These are phyloP conservation scores for Brienomyrus longianalis DNA, from an alignment of 2,113 vertebrate genomes.

Conservation along the genomic window DNA sequence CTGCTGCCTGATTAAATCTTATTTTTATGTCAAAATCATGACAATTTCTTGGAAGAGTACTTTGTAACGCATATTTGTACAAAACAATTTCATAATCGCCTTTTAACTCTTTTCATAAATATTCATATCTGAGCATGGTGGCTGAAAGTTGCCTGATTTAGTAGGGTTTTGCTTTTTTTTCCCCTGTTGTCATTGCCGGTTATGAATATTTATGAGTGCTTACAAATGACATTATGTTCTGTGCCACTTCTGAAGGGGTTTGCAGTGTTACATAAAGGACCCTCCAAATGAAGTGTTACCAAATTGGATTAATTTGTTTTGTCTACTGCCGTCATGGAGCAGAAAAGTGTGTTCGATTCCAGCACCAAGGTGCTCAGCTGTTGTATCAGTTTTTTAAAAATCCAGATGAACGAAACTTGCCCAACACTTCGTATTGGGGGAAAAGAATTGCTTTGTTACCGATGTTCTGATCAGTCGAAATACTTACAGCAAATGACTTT, in stretches of 20 bases:
- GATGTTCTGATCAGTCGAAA: neutral
- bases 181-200: neutral
- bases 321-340: neutral
- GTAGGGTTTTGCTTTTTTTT: neutral
- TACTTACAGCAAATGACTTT: neutral
- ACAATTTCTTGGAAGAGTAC: slow-evolving; percentile 9
- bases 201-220: slow-evolving; percentile 19
- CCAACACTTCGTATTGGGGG: neutral
- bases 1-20: neutral
- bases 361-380: neutral
- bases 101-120: slow-evolving; percentile 10
- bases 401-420: neutral
- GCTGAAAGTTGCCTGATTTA: slow-evolving; percentile 2
- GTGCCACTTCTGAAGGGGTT: slow-evolving; percentile 5
- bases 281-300: neutral
- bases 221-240: slow-evolving; percentile 16
- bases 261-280: neutral
- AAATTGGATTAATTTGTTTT: slow-evolving; percentile 19
- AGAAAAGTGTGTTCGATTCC: neutral
- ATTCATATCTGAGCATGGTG: slow-evolving; percentile 8
- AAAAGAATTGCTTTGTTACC: neutral
- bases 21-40: slow-evolving; percentile 3
- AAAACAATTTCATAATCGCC: slow-evolving; percentile 4
- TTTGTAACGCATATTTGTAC: slow-evolving; percentile 11
- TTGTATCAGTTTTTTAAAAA: neutral